Conservation (phyloP, 1,140 invertebrate species). For the Magallana ariakensis region DNA sequence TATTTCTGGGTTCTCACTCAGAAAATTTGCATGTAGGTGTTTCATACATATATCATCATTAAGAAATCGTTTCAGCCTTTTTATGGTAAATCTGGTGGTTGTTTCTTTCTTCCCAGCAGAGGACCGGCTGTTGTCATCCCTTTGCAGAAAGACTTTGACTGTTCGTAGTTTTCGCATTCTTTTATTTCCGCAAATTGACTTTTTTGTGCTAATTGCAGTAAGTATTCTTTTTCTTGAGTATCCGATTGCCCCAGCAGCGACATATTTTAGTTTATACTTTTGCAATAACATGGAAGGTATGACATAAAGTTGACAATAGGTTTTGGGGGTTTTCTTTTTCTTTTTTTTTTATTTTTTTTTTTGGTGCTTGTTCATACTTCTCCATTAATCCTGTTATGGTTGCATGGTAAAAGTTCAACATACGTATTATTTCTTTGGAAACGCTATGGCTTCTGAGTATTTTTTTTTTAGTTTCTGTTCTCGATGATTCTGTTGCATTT, state of each 20-base stretch:
- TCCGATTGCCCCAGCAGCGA: not conserved
- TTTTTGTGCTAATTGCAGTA: not conserved
- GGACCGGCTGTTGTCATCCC: conserved; percentile 40
- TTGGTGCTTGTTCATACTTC: conserved; percentile 6
- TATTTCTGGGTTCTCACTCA: conserved; percentile 32
- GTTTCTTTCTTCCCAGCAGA: conserved; percentile 47
- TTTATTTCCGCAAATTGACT: not conserved
- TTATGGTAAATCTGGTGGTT: conserved; percentile 37
- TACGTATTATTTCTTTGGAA: not conserved
- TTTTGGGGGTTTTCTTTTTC: conserved; percentile 2
- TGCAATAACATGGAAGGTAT: not conserved
- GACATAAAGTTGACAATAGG: not conserved
- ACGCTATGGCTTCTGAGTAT: not conserved
- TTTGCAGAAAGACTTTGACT: conserved; percentile 36
- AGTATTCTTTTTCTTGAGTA: conserved; percentile 33
- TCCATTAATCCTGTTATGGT: not conserved
- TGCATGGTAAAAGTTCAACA: not conserved
- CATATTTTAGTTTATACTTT: not conserved
- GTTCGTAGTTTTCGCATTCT: not conserved
- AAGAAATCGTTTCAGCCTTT: conserved; percentile 46
- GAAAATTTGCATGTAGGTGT: conserved; percentile 52
- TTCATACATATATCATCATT: conserved; percentile 49
- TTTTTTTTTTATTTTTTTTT: too few relatives aligned
- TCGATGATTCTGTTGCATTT: not conserved
- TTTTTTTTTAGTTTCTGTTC: not conserved